These are phyloP conservation scores for Cygnus olor DNA, from an alignment of 2,797 vertebrate genomes.

Conservation along the genomic window DNA sequence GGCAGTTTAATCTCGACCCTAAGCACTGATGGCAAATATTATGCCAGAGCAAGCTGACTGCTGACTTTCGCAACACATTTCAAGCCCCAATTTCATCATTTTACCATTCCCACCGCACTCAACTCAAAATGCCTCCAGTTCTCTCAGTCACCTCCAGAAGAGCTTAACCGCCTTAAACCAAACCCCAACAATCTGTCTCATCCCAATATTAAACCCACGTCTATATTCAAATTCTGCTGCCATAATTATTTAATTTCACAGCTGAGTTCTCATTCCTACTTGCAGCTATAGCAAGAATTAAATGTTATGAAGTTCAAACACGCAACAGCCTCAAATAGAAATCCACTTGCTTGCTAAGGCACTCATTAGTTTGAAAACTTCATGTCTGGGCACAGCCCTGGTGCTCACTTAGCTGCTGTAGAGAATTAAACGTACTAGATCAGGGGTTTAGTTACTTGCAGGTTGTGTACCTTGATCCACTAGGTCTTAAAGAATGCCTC, in stretches of 20 bases:
- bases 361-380: constrained; percentile 18
- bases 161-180: neutral
- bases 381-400: constrained; percentile 13
- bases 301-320: constrained; percentile 9
- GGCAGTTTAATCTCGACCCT: neutral
- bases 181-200: neutral
- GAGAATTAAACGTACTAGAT: neutral
- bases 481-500: constrained; percentile 4
- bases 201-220: neutral
- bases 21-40: neutral
- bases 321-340: constrained; percentile 21
- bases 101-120: neutral
- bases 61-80: neutral
- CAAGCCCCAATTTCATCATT: constrained; percentile 27
- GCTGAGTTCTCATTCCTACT: neutral
- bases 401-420: neutral
- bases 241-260: neutral
- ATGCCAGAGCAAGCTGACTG: neutral
- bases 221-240: neutral
- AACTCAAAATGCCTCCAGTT: constrained; percentile 4
- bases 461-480: neutral
- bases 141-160: neutral
- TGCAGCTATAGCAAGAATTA: constrained; percentile 1
- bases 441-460: neutral
- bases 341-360: constrained; percentile 23